Evolutionary conservation across 2,888 invertebrate genomes (phyloP).

Genomic region (Chrysolina americana): DNA sequence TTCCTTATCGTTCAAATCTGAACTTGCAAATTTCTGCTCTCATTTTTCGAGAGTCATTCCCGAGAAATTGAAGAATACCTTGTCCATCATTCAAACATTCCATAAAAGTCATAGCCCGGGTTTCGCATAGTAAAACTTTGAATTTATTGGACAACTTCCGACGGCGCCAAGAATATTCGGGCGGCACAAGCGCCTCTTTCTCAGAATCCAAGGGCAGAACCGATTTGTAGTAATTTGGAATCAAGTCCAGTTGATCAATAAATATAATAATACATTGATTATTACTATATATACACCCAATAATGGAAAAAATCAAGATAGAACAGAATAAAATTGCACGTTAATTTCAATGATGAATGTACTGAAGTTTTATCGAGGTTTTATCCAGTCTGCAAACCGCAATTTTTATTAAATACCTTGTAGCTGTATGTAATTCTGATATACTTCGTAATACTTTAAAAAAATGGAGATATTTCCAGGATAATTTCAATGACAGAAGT

Average conservation of each 20-base stretch:
- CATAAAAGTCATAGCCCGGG: conserved; percentile 50
- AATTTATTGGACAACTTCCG: conserved; percentile 54
- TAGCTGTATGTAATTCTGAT: too few relatives aligned
- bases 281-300: too few relatives aligned
- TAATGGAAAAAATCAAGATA: too few relatives aligned
- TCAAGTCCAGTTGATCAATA: background rate
- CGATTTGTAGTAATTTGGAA: background rate
- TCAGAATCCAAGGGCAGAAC: background rate
- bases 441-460: too few relatives aligned
- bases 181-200: background rate
- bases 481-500: too few relatives aligned
- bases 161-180: conserved; percentile 54
- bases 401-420: too few relatives aligned
- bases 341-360: too few relatives aligned
- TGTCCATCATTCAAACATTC: conserved; percentile 38
- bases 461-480: too few relatives aligned
- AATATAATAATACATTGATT: too few relatives aligned
- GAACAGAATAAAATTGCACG: too few relatives aligned
- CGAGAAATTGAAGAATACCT: conserved; percentile 14
- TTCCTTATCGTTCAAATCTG: background rate
- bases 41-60: conserved; percentile 13
- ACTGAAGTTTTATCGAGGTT: too few relatives aligned
- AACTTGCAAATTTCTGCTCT: conserved; percentile 14
- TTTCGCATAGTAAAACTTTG: conserved; percentile 55
- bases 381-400: too few relatives aligned